These are phyloP conservation scores for Heteractis magnifica DNA, from an alignment of 92 coral and sea anemone genomes.

Conservation along the genomic window DNA sequence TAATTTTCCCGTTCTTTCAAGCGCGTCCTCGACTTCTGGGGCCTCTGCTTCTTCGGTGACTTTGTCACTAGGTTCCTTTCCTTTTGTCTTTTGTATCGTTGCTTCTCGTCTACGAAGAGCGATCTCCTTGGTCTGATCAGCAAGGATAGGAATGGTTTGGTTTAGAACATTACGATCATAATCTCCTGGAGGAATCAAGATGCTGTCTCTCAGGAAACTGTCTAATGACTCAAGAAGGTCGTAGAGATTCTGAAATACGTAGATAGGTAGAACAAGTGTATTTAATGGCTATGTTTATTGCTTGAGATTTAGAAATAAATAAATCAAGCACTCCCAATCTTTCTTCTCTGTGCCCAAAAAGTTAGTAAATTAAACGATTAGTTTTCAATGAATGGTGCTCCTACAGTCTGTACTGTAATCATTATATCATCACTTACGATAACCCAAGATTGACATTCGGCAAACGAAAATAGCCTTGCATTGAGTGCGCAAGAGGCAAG, in stretches of 20 bases:
- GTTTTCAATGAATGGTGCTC: too few species aligned
- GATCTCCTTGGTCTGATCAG: conserved; percentile 69
- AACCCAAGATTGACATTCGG: too few species aligned
- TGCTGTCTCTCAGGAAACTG: conserved; percentile 67
- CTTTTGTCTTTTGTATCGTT: conserved; percentile 10
- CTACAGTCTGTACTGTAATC: too few species aligned
- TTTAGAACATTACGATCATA: conserved; percentile 86
- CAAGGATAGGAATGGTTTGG: conserved; percentile 85
- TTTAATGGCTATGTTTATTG: too few species aligned
- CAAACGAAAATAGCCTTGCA: too few species aligned
- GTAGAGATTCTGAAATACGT: conserved; percentile 56
- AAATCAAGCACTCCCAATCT: too few species aligned
- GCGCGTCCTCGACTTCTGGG: conserved; percentile 70
- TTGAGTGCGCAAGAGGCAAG: too few species aligned
- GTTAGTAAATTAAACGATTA: too few species aligned
- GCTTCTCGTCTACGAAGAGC: conserved; percentile 62
- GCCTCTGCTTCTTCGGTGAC: conserved; percentile 17
- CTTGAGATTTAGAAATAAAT: too few species aligned
- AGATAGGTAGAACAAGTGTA: too few species aligned
- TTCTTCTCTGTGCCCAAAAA: too few species aligned
- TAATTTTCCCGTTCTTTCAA: conserved; percentile 81
- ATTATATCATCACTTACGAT: too few species aligned
- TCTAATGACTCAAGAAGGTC: conserved; percentile 65
- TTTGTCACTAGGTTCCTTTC: conserved; percentile 10
- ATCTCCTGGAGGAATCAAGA: conserved; percentile 95